These are phyloP conservation scores for Chloroceryle amazona DNA, from an alignment of 2,797 vertebrate genomes.

Conservation along the genomic window DNA sequence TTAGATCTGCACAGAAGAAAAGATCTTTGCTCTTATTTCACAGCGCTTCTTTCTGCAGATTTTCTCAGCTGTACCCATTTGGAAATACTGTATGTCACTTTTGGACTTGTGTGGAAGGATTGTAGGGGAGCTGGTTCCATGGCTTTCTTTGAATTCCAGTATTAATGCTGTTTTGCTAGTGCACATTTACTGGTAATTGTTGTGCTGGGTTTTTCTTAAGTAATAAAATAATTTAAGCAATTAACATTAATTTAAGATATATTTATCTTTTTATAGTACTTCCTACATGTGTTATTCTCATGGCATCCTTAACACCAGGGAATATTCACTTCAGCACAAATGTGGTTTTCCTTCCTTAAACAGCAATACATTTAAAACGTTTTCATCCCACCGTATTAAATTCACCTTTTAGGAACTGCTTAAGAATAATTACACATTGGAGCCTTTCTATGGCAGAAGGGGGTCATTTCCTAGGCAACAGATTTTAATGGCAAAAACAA, in stretches of 20 bases:
- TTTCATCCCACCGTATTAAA: conserved; percentile 11
- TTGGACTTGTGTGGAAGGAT: not conserved
- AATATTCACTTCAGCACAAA: not conserved
- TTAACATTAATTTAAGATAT: not conserved
- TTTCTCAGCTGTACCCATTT: not conserved
- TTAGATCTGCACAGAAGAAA: not conserved
- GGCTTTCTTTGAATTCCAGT: not conserved
- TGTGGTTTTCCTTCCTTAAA: not conserved
- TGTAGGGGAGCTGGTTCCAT: not conserved
- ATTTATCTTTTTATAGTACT: not conserved
- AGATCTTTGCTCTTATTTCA: not conserved
- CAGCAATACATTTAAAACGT: not conserved
- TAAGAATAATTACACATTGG: not conserved
- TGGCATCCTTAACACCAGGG: not conserved
- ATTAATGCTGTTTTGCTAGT: not conserved
- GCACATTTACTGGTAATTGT: not conserved
- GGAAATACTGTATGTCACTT: not conserved
- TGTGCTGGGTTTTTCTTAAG: not conserved
- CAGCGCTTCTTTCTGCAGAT: not conserved
- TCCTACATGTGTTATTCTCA: not conserved
- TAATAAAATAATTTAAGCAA: conserved; percentile 14
- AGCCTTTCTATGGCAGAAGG: not conserved
- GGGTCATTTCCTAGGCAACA: conserved; percentile 66
- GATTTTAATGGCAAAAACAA: not conserved
- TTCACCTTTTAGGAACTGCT: conserved; percentile 28